Percentiles rank a stretch among this genome's conserved stretches.
Evolutionary conservation across 2,113 vertebrate genomes (phyloP).

Genomic region (Pyrgilauda ruficollis): DNA sequence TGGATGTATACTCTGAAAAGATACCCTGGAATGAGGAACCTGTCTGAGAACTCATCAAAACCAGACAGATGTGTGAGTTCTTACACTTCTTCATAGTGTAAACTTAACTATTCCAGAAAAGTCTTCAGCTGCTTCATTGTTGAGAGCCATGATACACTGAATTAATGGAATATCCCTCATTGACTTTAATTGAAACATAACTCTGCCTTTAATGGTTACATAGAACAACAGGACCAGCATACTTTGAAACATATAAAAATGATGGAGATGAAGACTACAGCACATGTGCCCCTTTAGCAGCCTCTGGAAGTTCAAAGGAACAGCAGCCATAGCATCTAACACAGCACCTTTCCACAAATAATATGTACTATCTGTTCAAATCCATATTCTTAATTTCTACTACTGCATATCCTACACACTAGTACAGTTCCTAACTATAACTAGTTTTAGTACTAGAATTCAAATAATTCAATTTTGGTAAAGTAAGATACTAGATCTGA

Average conservation of each 20-base stretch:
- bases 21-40: not conserved
- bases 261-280: not conserved
- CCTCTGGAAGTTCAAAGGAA: not conserved
- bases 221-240: not conserved
- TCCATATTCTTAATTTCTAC: not conserved
- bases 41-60: not conserved
- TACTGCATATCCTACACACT: not conserved
- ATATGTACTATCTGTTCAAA: not conserved
- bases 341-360: not conserved
- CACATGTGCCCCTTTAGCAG: not conserved
- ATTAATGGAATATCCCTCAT: not conserved
- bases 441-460: not conserved
- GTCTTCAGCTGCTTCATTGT: not conserved
- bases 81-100: not conserved
- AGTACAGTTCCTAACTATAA: not conserved
- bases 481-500: not conserved
- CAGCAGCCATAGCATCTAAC: not conserved
- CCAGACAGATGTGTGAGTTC: not conserved
- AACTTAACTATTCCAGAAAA: not conserved
- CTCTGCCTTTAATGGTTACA: not conserved
- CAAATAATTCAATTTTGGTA: not conserved
- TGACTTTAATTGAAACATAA: not conserved
- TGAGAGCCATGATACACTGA: not conserved
- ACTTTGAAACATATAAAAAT: not conserved
- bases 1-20: not conserved